phyloP scores from a whole-genome alignment of 2,113 vertebrate genomes.

The Oceanites oceanicus region DNA sequence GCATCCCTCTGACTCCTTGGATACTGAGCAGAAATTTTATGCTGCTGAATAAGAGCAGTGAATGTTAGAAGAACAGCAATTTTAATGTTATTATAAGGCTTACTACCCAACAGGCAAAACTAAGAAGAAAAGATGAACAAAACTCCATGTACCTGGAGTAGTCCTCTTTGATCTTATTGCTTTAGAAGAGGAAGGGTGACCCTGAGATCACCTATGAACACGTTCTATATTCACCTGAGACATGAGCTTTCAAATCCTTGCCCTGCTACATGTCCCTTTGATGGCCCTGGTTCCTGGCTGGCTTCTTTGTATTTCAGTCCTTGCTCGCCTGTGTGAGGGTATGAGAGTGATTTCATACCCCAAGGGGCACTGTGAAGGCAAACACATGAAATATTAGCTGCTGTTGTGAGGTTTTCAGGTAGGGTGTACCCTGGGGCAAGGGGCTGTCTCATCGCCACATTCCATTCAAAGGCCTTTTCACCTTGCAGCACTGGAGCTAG shows the following conservation, averaged over 20 bases:
- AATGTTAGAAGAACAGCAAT: neutral
- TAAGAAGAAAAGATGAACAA: neutral
- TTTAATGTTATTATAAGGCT: neutral
- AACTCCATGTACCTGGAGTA: neutral
- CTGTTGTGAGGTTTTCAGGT: neutral
- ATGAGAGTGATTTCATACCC: neutral
- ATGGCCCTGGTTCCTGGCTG: neutral
- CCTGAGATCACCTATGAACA: neutral
- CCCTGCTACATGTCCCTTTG: neutral
- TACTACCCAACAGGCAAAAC: neutral
- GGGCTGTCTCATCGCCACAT: neutral
- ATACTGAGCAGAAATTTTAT: neutral
- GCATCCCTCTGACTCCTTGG: neutral
- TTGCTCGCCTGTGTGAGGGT: accelerated
- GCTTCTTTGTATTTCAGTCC: neutral
- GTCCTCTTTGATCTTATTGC: neutral
- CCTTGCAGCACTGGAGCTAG: neutral
- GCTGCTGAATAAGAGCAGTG: neutral
- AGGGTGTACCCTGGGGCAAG: neutral
- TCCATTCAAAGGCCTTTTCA: neutral
- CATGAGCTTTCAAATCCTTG: neutral
- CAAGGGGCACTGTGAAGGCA: accelerated
- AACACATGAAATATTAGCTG: neutral
- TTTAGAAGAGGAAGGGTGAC: neutral
- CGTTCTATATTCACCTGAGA: neutral